Evolutionary conservation across 1,140 invertebrate species (phyloP).

Genomic region (Ceratoteleas bidentatus): DNA sequence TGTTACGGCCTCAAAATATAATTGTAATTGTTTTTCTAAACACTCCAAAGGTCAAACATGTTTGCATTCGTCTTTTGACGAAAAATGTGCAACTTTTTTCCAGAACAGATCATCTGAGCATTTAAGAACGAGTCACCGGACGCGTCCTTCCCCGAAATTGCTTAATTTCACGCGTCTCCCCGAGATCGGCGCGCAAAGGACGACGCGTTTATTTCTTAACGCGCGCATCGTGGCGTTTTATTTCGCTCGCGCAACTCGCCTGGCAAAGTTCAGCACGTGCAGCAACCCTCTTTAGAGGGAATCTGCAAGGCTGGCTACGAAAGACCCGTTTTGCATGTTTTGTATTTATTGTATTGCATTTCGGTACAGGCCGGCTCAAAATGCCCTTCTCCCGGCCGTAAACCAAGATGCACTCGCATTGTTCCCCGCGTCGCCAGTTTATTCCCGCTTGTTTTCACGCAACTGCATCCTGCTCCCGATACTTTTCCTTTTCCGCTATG

Average conservation of each 20-base stretch:
- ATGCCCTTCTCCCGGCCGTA: conserved; percentile 19
- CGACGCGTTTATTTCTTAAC: conserved; percentile 34
- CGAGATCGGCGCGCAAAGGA: conserved; percentile 21
- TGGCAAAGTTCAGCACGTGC: conserved; percentile 65
- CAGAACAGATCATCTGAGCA: too few relatives aligned
- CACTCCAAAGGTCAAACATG: too few relatives aligned
- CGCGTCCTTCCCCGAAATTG: conserved; percentile 16
- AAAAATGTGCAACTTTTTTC: neutral
- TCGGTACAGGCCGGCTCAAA: conserved; percentile 59
- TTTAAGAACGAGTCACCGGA: neutral
- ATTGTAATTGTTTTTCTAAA: too few relatives aligned
- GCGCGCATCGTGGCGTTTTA: conserved; percentile 50
- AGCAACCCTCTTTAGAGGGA: conserved; percentile 65
- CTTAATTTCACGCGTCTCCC: conserved; percentile 20
- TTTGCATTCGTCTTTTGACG: neutral
- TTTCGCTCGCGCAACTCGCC: conserved; percentile 57
- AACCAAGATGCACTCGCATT: conserved; percentile 39
- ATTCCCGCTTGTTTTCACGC: neutral
- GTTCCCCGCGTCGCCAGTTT: conserved; percentile 24
- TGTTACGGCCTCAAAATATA: too few relatives aligned
- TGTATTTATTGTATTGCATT: conserved; percentile 69
- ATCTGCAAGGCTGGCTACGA: conserved; percentile 65
- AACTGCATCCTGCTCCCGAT: too few relatives aligned
- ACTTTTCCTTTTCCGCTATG: too few relatives aligned
- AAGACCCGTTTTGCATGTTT: conserved; percentile 69